Evolutionary conservation across 1,140 invertebrate species (phyloP).

Genomic region (Magallana ariakensis): DNA sequence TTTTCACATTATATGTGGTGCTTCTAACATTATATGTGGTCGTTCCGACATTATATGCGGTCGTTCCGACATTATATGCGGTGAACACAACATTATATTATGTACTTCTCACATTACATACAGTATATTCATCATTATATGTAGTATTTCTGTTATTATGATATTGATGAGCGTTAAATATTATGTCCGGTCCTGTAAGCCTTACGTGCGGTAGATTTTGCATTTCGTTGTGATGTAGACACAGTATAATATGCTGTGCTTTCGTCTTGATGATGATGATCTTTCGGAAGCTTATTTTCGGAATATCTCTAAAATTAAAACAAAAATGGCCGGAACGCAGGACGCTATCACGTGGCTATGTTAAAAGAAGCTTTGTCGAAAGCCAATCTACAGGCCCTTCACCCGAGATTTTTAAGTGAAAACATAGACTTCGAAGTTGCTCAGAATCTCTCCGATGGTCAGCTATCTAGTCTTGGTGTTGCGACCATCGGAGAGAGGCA

Average conservation of each 20-base stretch:
- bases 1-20: background rate
- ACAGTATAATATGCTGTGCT: slow-evolving; percentile 6
- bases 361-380: background rate
- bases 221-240: background rate
- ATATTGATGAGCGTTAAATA: background rate
- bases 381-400: background rate
- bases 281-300: slow-evolving; percentile 5
- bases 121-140: too few species aligned
- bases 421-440: background rate
- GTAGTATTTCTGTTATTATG: background rate
- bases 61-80: background rate
- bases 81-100: too few species aligned
- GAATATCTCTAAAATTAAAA: background rate
- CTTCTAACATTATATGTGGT: background rate
- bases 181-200: background rate
- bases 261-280: slow-evolving; percentile 7
- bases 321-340: background rate
- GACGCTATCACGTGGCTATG: too few species aligned
- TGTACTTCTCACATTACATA: too few species aligned
- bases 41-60: background rate
- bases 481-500: slow-evolving; percentile 1
- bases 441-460: background rate
- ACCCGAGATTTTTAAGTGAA: background rate
- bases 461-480: background rate
- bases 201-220: slow-evolving; percentile 6